A percentile compares a stretch with the other conserved stretches of the same genome.
These are phyloP conservation scores for Bombus consobrinus DNA, from an alignment of 1,140 invertebrate species.

Conservation along the genomic window DNA sequence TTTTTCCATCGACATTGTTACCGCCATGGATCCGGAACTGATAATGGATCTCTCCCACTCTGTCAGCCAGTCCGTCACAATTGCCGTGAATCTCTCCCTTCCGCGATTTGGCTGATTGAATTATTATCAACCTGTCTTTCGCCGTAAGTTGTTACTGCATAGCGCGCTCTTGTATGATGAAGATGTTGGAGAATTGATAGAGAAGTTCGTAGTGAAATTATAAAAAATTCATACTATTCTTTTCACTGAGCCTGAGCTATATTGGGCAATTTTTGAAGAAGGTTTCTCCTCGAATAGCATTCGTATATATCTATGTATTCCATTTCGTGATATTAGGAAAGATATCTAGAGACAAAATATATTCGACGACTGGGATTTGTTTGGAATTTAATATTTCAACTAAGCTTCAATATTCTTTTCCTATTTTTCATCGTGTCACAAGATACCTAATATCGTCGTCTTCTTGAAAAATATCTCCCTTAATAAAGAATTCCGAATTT, in stretches of 20 bases:
- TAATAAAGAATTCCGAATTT: too few species aligned
- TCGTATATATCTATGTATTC: not conserved
- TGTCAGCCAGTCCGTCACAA: not conserved
- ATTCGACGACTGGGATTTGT: not conserved
- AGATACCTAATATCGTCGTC: not conserved
- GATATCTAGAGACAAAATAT: not conserved
- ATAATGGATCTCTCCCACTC: conserved; percentile 34
- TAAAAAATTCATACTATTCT: not conserved
- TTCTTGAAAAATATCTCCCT: not conserved
- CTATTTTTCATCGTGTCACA: not conserved
- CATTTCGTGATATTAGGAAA: too few species aligned
- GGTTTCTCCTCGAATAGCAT: not conserved
- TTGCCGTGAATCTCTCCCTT: not conserved
- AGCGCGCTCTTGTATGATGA: not conserved
- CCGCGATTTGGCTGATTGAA: conserved; percentile 10
- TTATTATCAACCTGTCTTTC: not conserved
- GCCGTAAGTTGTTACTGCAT: not conserved
- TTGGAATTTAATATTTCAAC: not conserved
- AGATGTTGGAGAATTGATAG: not conserved
- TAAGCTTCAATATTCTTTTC: not conserved
- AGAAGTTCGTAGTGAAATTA: not conserved
- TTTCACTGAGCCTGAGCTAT: not conserved
- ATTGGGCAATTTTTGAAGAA: not conserved
- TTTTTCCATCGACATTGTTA: conserved; percentile 44
- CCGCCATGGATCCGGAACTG: conserved; percentile 1